Evolutionary conservation across 2,797 vertebrate species (phyloP), one percentile per base, ranked within the genome.

Genomic region (Heterohyrax brucei): DNA sequence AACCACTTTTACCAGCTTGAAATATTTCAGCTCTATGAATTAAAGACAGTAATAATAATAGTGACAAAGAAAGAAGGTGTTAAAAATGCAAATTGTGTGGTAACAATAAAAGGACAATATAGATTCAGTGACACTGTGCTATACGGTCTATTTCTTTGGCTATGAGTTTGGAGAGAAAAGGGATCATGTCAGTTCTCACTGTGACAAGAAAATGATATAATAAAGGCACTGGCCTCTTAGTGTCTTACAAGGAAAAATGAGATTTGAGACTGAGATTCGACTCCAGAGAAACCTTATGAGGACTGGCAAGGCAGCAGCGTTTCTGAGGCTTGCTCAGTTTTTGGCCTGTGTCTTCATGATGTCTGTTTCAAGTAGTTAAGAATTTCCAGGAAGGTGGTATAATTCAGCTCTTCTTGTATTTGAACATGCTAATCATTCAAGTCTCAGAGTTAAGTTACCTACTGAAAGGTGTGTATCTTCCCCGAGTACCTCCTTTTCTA

Each of bases 171-270:
- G 16, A 26, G n/a, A 78, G n/a, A n/a, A 56, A n/a, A 28, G 68
- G 85, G 50, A 14, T 80, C 21, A n/a, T 14, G 3, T 72, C 46
- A 1, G 1, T 91, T 83, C 59, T 79, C 39, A 24, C 24, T 81
- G n/a, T 79, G 62, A 88, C 33, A 33, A 33, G 33, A 81, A n/a
- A 81, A 22, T 73, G 50, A 86, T 73, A 7, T 83, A 48, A 94
- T 5, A 56, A 78, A 86, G 75, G n/a, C 18, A 5, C 14, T 66
- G 77, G 18, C 30, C 30, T 80, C 68, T 68, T 3, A 21, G 24
- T 70, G 72, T 30, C 78, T 90, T 81, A 39, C 2, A 0, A 44
- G 16, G 33, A 83, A 92, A 72, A 53, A 19, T 66, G 22, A 59
- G 44, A 64, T 64, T 4, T 61, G 28, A 83, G 70, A 53, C 6